A percentile compares a stretch with the other conserved stretches of the same genome.
phyloP scores from a whole-genome alignment of 2,113 vertebrate species.

The Cololabis saira region DNA sequence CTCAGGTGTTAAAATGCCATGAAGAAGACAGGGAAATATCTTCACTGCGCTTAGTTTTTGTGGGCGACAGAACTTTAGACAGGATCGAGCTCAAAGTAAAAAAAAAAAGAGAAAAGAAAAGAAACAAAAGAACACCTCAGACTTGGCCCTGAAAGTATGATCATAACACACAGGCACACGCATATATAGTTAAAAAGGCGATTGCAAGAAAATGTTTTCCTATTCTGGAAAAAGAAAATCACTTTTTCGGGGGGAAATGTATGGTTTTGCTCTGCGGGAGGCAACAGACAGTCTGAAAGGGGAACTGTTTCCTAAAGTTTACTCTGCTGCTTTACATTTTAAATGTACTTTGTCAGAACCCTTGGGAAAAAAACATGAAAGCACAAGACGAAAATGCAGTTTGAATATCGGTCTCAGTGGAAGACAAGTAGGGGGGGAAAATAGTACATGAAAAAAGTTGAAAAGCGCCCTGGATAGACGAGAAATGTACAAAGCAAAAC shows the following conservation, averaged over 20 bases:
- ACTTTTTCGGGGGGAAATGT: neutral
- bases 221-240: neutral
- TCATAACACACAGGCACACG: too few relatives aligned
- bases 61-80: too few relatives aligned
- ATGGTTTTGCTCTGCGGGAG: neutral
- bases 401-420: constrained; percentile 22
- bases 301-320: neutral
- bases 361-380: constrained; percentile 4
- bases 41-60: too few relatives aligned
- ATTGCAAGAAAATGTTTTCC: too few relatives aligned
- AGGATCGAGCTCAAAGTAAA: too few relatives aligned
- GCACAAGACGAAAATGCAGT: neutral
- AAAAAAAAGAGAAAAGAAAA: too few relatives aligned
- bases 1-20: too few relatives aligned
- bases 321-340: constrained; percentile 29
- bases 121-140: too few relatives aligned
- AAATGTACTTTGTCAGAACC: constrained; percentile 8
- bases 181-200: too few relatives aligned
- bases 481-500: constrained; percentile 33
- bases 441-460: neutral
- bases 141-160: too few relatives aligned
- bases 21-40: too few relatives aligned
- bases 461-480: constrained; percentile 11
- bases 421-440: neutral
- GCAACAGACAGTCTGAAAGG: neutral